Conservation (phyloP, 1,140 invertebrate species). For the Drosophila ercepeae region DNA sequence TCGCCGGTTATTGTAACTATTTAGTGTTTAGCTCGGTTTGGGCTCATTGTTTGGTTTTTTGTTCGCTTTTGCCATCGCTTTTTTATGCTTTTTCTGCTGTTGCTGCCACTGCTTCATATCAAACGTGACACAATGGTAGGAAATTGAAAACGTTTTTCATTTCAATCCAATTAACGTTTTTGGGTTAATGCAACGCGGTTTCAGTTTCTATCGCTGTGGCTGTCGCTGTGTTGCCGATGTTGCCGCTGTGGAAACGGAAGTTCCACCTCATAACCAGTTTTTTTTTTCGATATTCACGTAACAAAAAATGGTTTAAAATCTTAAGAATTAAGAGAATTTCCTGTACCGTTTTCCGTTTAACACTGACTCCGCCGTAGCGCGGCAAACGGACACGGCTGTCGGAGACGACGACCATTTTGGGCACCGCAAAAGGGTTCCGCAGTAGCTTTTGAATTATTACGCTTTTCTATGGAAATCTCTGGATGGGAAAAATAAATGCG, state of each 20-base stretch:
- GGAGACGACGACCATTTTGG: slow-evolving; percentile 82
- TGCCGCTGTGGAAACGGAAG: slow-evolving; percentile 20
- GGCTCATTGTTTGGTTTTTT: slow-evolving; percentile 1
- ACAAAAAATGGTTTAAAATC: too few species aligned
- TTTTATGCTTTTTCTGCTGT: slow-evolving; percentile 11
- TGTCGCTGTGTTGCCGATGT: not conserved
- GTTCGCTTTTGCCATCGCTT: not conserved
- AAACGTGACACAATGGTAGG: slow-evolving; percentile 79
- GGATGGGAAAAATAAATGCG: slow-evolving; percentile 10
- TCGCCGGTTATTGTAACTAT: not conserved
- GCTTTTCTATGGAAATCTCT: slow-evolving; percentile 32
- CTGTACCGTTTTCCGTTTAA: slow-evolving; percentile 77
- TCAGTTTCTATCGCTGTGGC: slow-evolving; percentile 5
- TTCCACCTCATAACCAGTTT: slow-evolving; percentile 31
- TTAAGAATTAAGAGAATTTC: not conserved
- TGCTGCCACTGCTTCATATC: slow-evolving; percentile 48
- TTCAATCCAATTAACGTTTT: slow-evolving; percentile 83
- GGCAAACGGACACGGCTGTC: slow-evolving; percentile 75
- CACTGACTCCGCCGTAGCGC: slow-evolving; percentile 72
- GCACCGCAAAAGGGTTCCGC: slow-evolving; percentile 52
- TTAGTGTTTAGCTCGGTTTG: slow-evolving; percentile 6
- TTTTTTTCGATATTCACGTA: too few species aligned
- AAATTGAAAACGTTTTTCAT: slow-evolving; percentile 79
- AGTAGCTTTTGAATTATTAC: slow-evolving; percentile 75
- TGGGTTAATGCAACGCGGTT: slow-evolving; percentile 72